Conservation (phyloP, 2,888 invertebrate genomes). For the Yponomeuta plumbellus region DNA sequence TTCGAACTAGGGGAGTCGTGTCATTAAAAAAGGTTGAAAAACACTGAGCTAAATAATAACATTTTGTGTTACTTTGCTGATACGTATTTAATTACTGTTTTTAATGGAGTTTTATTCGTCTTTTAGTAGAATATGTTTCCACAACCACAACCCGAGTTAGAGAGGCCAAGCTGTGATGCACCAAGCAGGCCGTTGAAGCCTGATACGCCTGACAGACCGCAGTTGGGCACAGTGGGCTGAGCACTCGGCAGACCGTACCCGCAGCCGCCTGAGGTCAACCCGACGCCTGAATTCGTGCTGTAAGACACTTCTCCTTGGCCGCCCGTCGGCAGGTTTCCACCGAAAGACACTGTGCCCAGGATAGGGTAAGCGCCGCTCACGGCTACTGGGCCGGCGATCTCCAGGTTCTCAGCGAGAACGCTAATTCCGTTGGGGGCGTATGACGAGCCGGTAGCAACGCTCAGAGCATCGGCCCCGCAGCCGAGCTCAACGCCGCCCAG, state of each 20-base stretch:
- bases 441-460: neutral
- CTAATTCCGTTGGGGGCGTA: neutral
- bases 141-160: neutral
- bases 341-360: neutral
- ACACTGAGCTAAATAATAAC: neutral
- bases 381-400: neutral
- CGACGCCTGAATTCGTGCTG: neutral
- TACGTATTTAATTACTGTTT: neutral
- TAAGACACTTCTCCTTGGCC: neutral
- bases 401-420: constrained; percentile 11
- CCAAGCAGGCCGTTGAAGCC: neutral
- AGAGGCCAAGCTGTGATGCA: neutral
- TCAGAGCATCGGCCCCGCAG: constrained; percentile 15
- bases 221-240: neutral
- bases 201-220: neutral
- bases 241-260: neutral
- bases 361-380: neutral
- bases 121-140: neutral
- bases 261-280: constrained; percentile 3
- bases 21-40: no score
- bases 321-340: neutral
- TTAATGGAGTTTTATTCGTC: neutral
- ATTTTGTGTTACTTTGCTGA: neutral
- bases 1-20: no score
- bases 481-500: neutral